Evolutionary conservation across 2,113 vertebrate species (phyloP), one percentile per base, ranked within the genome.

Genomic region (Tricholaema leucomelas): DNA sequence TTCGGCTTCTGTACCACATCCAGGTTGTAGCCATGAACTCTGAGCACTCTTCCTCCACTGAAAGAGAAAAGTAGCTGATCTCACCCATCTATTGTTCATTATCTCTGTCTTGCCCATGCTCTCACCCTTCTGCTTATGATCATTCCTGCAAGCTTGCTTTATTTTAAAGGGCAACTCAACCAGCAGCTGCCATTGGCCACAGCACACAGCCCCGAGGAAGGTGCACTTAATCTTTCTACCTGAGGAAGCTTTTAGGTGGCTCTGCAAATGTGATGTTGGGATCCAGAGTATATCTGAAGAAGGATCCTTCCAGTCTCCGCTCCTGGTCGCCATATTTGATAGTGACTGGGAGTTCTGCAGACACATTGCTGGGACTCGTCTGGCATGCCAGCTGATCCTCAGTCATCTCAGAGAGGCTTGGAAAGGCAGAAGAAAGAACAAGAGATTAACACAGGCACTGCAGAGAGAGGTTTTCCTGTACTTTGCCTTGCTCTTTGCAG

Each of bases 1-100:
- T 97, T 98, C 2, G 99, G 99, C 30, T 97, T 97, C 97, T 99
- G 99, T 12, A 99, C 99, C 90, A 99, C 99, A 61, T 99, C 99
- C 96, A 99, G 91, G 92, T 99, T 98, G 90, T 98, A 98, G 4
- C 99, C 99, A 0, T 70, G 97, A 77, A 99, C 98, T 48, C 90
- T 95, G 91, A 99, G 98, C 81, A 98, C 93, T 61, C 99, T 98
- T 7, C 99, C 99, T 4, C 99, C 99, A 19, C 99, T 99, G 92
- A 67, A 98, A 98, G 52, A 87, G 46, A 96, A 35, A 52, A 92
- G 48, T 8, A 79, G 42, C 24, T 63, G 38, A 38, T 64, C 17
- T 89, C 44, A 72, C 14, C 2, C 75, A 83, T 19, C 38, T 65
- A 5, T 42, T 35, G 55, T 36, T 42, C 38, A 54, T 36, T 35